phyloP scores from a whole-genome alignment of 35 echinoderm and acorn worm genomes.

The Ptychodera flava region DNA sequence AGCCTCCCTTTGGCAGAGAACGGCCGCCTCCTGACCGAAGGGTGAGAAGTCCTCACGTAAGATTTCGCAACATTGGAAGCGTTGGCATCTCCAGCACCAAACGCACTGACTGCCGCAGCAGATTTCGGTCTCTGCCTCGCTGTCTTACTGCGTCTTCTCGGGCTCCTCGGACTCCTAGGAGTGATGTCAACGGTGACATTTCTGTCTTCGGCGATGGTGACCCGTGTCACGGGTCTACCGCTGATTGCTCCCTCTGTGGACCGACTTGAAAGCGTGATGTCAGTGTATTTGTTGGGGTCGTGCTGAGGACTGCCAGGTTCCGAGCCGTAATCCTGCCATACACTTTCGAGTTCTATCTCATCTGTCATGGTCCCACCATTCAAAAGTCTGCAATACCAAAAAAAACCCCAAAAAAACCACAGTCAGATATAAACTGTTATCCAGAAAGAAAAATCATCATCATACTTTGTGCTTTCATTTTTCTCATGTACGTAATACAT shows the following conservation, averaged over 20 bases:
- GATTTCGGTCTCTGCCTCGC: background rate
- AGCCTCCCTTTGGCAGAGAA: background rate
- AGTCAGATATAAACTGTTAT: no score
- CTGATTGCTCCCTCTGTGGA: background rate
- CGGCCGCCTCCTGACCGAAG: background rate
- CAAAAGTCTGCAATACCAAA: no score
- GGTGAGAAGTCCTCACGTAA: background rate
- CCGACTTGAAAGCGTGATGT: background rate
- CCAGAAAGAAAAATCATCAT: no score
- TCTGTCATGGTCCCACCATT: background rate
- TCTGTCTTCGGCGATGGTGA: slow-evolving; percentile 35
- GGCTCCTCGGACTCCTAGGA: slow-evolving; percentile 6
- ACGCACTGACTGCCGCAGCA: background rate
- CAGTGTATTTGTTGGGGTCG: background rate
- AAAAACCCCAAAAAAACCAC: no score
- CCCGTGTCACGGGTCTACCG: background rate
- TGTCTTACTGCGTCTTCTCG: background rate
- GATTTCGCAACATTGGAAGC: slow-evolving; percentile 6
- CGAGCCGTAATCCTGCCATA: no score
- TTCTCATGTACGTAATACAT: no score
- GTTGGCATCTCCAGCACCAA: background rate
- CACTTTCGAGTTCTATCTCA: background rate
- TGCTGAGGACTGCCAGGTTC: background rate
- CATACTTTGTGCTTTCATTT: no score
- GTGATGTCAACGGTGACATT: slow-evolving; percentile 48